Base-by-base conservation (phyloP, 2,888 invertebrate genomes). In the Sphaerophoria taeniata region DNA sequence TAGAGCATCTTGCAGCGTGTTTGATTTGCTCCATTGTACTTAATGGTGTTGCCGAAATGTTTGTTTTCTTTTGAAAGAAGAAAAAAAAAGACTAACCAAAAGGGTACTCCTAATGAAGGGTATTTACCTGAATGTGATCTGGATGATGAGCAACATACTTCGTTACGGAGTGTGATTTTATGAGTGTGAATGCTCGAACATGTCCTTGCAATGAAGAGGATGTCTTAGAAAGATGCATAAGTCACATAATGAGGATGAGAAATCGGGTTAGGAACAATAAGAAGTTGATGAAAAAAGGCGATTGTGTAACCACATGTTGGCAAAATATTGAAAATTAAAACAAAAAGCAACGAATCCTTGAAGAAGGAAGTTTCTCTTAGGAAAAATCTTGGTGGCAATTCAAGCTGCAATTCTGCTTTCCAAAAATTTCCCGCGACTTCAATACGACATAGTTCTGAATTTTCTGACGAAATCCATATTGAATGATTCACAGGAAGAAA, bases 41-140 rank as follows among this genome's bases (percentile, higher is more conserved):
- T 49, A 31, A 11, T 36, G 45, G 33, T 47, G 31, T 43, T 63
- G 67, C 34, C 60, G 71, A 24, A 24, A 14, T 71, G 73, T 80
- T 14, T 73, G 61, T 63, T 34, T 31, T 56, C 24, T 24, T 24
- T 24, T 24, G 24, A 24, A 24, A 24, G 51, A 51, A 39, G 65
- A 76, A 80, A 14, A 47, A 47, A 47, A 0, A 24, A 11, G 6
- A 31, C 7, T 9, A 0, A 24, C 31, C 43, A 58, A 47, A 65
- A 49, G 80, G 76, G 76, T 24, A 24, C 24, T 24, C 24, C 24
- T 84, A 84, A 84, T 85, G 72, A 76, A 80, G 70, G 73, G 65
- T 61, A 80, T 80, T 85, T 85, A 85, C 85, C 85, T 85, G 73
- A 76, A 80, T 81, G 81, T 71, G 84, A 80, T 84, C 84, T 75